Conservation (phyloP, 1,140 invertebrate genomes). For the Pseudomyrmex pallidus region DNA sequence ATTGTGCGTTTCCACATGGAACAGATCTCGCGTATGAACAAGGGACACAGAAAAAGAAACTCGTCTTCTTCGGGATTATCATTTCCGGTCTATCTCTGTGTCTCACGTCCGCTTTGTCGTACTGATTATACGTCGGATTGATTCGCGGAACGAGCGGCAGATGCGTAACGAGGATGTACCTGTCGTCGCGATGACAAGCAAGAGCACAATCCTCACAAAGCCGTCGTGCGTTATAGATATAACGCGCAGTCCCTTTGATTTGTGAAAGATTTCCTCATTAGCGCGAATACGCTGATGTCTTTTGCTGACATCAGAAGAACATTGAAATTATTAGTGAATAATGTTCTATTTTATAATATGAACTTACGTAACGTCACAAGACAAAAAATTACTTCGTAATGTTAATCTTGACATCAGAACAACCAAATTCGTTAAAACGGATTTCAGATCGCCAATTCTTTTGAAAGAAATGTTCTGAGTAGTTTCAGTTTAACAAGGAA, state of each 20-base stretch:
- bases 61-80: constrained; percentile 65
- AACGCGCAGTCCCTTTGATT: constrained; percentile 20
- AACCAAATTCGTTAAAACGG: too few relatives aligned
- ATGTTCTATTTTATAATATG: background rate
- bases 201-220: constrained; percentile 47
- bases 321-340: background rate
- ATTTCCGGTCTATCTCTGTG: constrained; percentile 67
- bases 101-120: constrained; percentile 62
- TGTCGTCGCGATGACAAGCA: constrained; percentile 53
- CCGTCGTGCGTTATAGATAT: constrained; percentile 15
- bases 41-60: constrained; percentile 53
- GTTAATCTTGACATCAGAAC: too few relatives aligned
- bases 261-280: constrained; percentile 19
- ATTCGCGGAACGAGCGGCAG: constrained; percentile 62
- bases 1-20: constrained; percentile 55
- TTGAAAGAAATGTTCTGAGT: too few relatives aligned
- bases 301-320: background rate
- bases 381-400: too few relatives aligned
- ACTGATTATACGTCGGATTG: constrained; percentile 71
- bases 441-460: too few relatives aligned
- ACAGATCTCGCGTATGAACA: constrained; percentile 4
- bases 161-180: constrained; percentile 65
- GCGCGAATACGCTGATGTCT: background rate
- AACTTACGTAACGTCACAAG: background rate
- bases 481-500: too few relatives aligned